These are phyloP conservation scores for Rhadinocentrus ornatus DNA, from an alignment of 2,797 vertebrate species.

Conservation along the genomic window DNA sequence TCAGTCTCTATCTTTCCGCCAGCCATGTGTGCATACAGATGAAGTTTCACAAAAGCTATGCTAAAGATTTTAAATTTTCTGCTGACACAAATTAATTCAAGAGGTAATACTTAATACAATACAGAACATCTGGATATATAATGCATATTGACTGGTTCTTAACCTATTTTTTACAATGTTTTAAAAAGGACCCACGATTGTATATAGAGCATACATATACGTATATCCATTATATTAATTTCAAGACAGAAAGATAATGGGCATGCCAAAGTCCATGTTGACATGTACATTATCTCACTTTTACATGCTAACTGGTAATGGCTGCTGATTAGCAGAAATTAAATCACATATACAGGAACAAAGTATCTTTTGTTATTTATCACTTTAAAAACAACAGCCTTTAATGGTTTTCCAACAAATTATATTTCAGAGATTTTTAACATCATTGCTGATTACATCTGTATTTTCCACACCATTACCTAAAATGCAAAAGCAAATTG, in stretches of 20 bases:
- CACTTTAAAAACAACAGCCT: too few relatives aligned
- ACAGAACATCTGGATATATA: background rate
- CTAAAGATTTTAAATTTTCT: background rate
- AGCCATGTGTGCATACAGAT: slow-evolving; percentile 14
- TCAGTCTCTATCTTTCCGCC: background rate
- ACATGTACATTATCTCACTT: background rate
- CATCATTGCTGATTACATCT: too few relatives aligned
- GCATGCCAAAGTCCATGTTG: background rate
- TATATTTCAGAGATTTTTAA: too few relatives aligned
- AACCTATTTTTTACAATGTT: background rate
- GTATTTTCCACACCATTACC: too few relatives aligned
- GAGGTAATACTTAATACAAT: background rate
- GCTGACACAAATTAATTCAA: background rate
- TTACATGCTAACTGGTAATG: background rate
- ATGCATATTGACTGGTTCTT: background rate
- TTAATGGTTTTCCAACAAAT: too few relatives aligned
- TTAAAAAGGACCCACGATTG: background rate
- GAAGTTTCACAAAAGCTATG: background rate
- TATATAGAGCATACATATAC: background rate
- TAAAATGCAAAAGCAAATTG: too few relatives aligned
- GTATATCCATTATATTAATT: too few relatives aligned
- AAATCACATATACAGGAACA: too few relatives aligned
- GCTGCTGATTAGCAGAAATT: background rate
- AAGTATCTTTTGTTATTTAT: too few relatives aligned
- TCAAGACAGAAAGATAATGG: too few relatives aligned